Evolutionary conservation across 2,888 invertebrate species (phyloP).

Genomic region (Hemaris fuciformis): DNA sequence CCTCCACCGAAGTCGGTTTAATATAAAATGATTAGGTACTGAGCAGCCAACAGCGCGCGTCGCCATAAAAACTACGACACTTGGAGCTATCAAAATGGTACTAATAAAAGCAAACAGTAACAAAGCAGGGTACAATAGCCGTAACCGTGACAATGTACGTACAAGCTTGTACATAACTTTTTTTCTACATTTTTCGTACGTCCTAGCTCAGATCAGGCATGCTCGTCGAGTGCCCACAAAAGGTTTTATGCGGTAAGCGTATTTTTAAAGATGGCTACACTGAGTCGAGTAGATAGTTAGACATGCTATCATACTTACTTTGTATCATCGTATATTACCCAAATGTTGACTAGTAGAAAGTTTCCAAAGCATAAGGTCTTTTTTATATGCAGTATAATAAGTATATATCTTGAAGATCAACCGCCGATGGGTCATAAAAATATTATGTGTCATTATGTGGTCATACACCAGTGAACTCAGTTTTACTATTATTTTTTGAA

Average conservation of each 20-base stretch:
- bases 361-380: no score
- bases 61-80: constrained; percentile 63
- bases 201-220: constrained; percentile 11
- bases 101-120: constrained; percentile 66
- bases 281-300: background rate
- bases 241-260: background rate
- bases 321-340: no score
- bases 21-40: constrained; percentile 59
- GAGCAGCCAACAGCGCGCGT: constrained; percentile 41
- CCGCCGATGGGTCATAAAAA: no score
- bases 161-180: constrained; percentile 35
- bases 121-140: constrained; percentile 51
- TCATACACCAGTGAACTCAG: no score
- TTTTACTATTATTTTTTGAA: no score
- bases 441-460: no score
- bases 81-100: constrained; percentile 61
- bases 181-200: constrained; percentile 24
- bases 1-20: constrained; percentile 32
- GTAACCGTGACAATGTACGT: constrained; percentile 43
- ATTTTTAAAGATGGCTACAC: background rate
- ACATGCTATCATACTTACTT: no score
- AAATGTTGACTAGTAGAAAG: no score
- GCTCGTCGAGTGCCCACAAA: background rate
- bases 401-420: no score
- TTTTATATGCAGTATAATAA: no score